Evolutionary conservation across 2,797 vertebrate genomes (phyloP).

Genomic region (Schizopygopsis pylzovi): DNA sequence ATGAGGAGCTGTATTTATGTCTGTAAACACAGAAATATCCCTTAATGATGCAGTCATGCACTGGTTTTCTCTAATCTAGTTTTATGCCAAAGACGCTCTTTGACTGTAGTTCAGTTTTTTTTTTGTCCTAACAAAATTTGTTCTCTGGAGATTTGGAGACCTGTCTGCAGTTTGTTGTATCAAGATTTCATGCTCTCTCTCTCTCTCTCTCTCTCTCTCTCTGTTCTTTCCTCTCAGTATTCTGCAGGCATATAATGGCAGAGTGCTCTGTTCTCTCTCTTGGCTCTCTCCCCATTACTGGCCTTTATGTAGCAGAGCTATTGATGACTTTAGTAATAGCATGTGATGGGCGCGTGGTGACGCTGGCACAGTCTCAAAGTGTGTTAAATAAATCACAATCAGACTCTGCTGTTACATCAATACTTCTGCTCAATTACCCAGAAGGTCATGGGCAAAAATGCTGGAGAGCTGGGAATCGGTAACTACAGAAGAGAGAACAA

Average conservation of each 20-base stretch:
- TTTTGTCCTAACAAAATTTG: conserved; percentile 8
- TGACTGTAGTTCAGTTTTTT: background rate
- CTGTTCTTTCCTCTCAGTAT: conserved; percentile 7
- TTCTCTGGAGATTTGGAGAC: conserved; percentile 37
- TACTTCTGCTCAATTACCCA: conserved; percentile 99
- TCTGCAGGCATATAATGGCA: conserved; percentile 31
- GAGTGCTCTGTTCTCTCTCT: conserved; percentile 30
- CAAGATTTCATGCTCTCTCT: background rate
- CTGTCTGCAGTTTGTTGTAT: conserved; percentile 12
- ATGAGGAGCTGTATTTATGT: conserved; percentile 73
- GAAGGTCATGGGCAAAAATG: conserved; percentile 76
- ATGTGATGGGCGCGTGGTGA: conserved; percentile 92
- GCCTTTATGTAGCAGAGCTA: conserved; percentile 70
- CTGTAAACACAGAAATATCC: conserved; percentile 65
- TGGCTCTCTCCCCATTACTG: conserved; percentile 20
- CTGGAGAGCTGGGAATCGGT: conserved; percentile 17
- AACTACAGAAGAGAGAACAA: conserved; percentile 40
- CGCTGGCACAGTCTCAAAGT: conserved; percentile 95
- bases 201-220: background rate
- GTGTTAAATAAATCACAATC: conserved; percentile 99
- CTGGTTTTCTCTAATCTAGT: conserved; percentile 9
- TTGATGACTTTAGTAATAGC: conserved; percentile 99
- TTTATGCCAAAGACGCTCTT: background rate
- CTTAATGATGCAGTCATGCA: conserved; percentile 49
- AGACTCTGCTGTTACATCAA: conserved; percentile 99